Conservation (phyloP, 2,113 vertebrate genomes). For the Barnardius zonarius region DNA sequence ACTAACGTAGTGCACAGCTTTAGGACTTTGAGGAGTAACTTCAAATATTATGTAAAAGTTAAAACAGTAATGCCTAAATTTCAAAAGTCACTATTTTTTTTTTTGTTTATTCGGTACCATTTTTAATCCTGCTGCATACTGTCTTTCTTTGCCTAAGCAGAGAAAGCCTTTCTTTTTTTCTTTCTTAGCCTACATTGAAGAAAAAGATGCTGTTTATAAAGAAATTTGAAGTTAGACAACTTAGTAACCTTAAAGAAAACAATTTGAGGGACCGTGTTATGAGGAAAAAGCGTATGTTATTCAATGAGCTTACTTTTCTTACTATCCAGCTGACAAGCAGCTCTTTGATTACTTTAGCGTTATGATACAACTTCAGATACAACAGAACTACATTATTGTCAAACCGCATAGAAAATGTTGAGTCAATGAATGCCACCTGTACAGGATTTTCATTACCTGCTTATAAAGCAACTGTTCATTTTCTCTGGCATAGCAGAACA, state of each 20-base stretch:
- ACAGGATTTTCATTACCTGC: conserved; percentile 87
- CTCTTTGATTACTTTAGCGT: conserved; percentile 64
- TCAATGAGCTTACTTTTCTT: conserved; percentile 57
- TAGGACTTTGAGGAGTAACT: not conserved
- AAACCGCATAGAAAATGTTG: conserved; percentile 64
- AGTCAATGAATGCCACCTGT: conserved; percentile 73
- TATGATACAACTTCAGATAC: conserved; percentile 62
- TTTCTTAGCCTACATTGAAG: conserved; percentile 40
- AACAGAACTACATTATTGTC: conserved; percentile 67
- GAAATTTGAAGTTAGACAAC: conserved; percentile 58
- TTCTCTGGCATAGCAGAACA: conserved; percentile 98
- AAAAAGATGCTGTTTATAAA: conserved; percentile 35
- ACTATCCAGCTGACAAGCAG: conserved; percentile 59
- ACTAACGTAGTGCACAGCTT: rapidly evolving
- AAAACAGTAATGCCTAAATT: not conserved
- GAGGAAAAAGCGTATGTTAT: conserved; percentile 61
- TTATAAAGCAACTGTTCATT: conserved; percentile 98
- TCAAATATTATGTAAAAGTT: not conserved
- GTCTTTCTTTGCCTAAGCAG: not conserved
- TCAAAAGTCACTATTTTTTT: not conserved
- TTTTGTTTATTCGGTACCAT: not conserved
- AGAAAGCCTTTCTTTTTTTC: conserved; percentile 27
- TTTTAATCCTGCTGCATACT: conserved; percentile 8
- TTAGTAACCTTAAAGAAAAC: conserved; percentile 52
- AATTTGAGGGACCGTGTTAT: conserved; percentile 36